Evolutionary conservation across 1,140 invertebrate genomes (phyloP), one percentile per base, ranked within the genome.

Genomic region (Caenorhabditis remanei): DNA sequence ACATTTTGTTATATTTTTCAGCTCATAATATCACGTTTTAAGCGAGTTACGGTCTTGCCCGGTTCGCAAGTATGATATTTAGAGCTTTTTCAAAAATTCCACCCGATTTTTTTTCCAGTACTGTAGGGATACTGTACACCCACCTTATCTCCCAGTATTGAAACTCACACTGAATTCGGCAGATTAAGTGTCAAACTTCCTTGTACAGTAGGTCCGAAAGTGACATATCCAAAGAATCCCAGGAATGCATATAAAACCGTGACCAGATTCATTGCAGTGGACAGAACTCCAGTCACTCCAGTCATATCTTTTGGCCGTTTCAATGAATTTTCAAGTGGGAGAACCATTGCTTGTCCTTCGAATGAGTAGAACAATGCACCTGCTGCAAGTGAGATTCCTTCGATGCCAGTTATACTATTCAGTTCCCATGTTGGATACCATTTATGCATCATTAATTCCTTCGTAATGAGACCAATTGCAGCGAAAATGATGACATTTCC

Each of bases 181-280:
- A 92, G 83, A 85, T 92, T 93, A 24, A 92, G 84, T 13, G 92
- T 90, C 58, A 93, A 90, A 87, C 90, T 92, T 21, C 91, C 92
- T 87, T 94, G 83, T 13, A 93, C 90, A 58, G 83, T 14, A 5
- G 90, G 41, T 7, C 92, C 92, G 83, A 90, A 93, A 32, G 90
- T 91, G n/a, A 90, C 86, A 82, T 92, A 93, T 46, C 92, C 92
- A 56, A 92, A 89, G 58, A 93, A 91, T 7, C 92, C 92, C n/a
- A 86, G 67, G 11, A 89, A 65, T 0, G 87, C 89, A 71, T 92
- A 93, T 16, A 92, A 65, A 11, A 89, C 32, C 7, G 89, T 89
- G 6, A 93, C 90, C n/a, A 93, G 48, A 67, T 58, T 61, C 87
- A 92, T 92, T 9, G 90, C 91, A 19, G 86, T 83, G 2, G 91